phyloP scores from a whole-genome alignment of 2,113 vertebrate species.

The Campylorhamphus procurvoides region DNA sequence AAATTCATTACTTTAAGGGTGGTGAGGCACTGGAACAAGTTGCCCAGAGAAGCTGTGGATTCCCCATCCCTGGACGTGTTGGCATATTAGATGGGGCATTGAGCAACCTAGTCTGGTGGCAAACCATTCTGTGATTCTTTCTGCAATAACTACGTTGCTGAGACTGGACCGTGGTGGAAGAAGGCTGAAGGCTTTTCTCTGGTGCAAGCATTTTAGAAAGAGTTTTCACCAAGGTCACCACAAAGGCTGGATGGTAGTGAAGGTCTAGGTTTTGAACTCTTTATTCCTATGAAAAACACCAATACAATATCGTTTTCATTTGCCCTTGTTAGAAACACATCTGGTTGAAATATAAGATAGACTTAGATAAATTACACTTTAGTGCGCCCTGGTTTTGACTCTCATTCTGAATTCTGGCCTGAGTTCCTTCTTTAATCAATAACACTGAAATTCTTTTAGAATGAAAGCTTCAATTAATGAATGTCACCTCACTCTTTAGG shows the following conservation, averaged over 20 bases:
- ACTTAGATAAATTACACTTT: not conserved
- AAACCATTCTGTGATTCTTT: not conserved
- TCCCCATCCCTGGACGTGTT: not conserved
- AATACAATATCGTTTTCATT: not conserved
- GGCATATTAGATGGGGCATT: not conserved
- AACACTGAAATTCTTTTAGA: not conserved
- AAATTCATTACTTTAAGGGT: not conserved
- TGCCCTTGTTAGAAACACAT: not conserved
- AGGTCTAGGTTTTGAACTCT: not conserved
- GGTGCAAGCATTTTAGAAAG: not conserved
- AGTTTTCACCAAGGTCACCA: not conserved
- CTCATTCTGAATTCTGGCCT: not conserved
- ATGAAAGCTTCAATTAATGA: not conserved
- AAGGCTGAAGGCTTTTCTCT: not conserved
- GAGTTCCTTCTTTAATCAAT: not conserved
- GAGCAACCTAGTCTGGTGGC: fast-evolving
- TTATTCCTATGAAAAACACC: not conserved
- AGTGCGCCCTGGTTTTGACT: not conserved
- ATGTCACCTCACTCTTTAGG: not conserved
- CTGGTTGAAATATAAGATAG: not conserved
- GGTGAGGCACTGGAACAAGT: too few species aligned
- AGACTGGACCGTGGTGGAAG: not conserved
- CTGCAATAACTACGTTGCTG: not conserved
- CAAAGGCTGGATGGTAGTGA: not conserved
- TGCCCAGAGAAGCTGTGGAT: not conserved